Evolutionary conservation across 1,140 invertebrate genomes (phyloP), one percentile per base, ranked within the genome.

Genomic region (Mesaphorura yosii): DNA sequence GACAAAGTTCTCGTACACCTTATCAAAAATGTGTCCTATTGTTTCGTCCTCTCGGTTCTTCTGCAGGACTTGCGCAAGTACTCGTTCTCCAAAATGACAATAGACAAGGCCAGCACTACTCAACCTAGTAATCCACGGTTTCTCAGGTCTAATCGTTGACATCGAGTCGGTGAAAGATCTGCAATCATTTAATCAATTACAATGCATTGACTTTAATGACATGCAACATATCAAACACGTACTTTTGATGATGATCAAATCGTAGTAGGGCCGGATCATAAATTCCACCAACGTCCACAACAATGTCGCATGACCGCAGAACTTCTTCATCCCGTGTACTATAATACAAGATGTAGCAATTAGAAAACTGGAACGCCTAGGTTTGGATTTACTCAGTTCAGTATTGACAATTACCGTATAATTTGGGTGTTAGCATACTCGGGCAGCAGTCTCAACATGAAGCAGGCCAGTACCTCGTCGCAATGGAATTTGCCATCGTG

Each of bases 91-190:
- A 73, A 85, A 98, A 66, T 89, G 86, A 55, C 81, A 78, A 67
- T 94, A 99, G 14, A 99, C 70, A 2, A 99, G 72, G 1, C 95
- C 95, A 44, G 95, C 95, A 64, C 89, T 94, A 73, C 92, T 97
- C 19, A 98, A 74, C 69, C 81, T 82, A 12, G 82, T 84, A 14
- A 66, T 69, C 69, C 74, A 78, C 38, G 72, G 66, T 54, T 76
- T 77, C 0, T 65, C 67, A 37, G 75, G 67, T 14, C 73, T 64
- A 0, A 88, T 62, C 7, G 76, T 74, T 31, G 72, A 74, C 66
- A 83, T 71, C 0, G 78, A 75, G 51, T 83, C 76, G 3, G 65
- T 69, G 63, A 86, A 86, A 17, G 72, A 71, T 58, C 88, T 92
- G 63, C 40, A 75, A 34, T 34, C 31, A 75, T 60, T 57, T 63